Conservation (phyloP, 2,888 invertebrate species). For the Lottia scabra region DNA sequence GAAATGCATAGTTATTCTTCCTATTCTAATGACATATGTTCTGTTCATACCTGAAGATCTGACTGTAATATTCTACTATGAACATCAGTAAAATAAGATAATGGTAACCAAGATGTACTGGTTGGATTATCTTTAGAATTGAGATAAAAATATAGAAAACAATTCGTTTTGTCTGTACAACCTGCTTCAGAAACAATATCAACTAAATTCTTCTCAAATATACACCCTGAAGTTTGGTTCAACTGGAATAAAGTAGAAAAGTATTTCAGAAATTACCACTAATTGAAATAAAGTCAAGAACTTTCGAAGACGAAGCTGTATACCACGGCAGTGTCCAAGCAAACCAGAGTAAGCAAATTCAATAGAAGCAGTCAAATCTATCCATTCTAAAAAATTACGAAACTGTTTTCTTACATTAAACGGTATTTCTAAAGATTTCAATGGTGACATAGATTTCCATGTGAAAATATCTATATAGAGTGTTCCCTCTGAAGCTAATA, state of each 20-base stretch:
- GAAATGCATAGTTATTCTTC: too few species aligned
- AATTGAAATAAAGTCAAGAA: too few species aligned
- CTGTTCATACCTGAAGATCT: slow-evolving; percentile 41
- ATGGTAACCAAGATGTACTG: slow-evolving; percentile 48
- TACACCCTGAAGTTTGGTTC: slow-evolving; percentile 45
- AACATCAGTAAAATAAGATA: slow-evolving; percentile 50
- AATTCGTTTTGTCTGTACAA: slow-evolving; percentile 41
- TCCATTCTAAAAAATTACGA: too few species aligned
- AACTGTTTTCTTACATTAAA: slow-evolving; percentile 38
- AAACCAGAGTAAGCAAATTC: too few species aligned
- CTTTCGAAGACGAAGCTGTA: too few species aligned
- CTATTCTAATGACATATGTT: too few species aligned
- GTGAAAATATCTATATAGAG: slow-evolving; percentile 40
- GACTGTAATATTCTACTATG: slow-evolving; percentile 49
- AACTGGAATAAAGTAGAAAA: slow-evolving; percentile 37
- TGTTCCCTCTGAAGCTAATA: background rate
- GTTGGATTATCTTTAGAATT: slow-evolving; percentile 33
- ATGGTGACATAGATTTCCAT: slow-evolving; percentile 46
- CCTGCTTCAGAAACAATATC: slow-evolving; percentile 38
- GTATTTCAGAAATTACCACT: too few species aligned
- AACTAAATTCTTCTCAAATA: slow-evolving; percentile 36
- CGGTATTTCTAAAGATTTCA: slow-evolving; percentile 46
- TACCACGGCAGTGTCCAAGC: too few species aligned
- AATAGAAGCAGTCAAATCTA: too few species aligned
- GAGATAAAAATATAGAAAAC: slow-evolving; percentile 50